phyloP scores from a whole-genome alignment of 1,140 invertebrate genomes.

The Drosophila pseudoobscura region DNA sequence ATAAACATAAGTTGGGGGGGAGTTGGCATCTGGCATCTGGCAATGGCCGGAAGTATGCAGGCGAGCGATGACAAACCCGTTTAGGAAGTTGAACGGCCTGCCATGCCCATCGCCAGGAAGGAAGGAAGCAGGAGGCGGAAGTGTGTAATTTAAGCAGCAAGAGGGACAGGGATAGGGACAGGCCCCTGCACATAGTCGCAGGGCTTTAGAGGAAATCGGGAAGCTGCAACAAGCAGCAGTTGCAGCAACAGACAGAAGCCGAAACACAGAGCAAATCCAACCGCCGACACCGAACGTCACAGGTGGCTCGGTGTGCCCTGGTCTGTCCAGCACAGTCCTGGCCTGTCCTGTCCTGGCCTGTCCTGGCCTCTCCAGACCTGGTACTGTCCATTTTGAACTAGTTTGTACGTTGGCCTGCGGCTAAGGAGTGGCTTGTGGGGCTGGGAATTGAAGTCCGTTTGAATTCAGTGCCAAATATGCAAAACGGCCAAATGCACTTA shows the following conservation, averaged over 20 bases:
- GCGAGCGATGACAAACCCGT: constrained; percentile 49
- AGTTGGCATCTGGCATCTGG: not conserved
- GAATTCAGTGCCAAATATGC: constrained; percentile 56
- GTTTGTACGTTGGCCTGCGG: not conserved
- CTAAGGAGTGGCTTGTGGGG: not conserved
- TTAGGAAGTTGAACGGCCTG: constrained; percentile 41
- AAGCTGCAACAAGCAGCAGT: constrained; percentile 65
- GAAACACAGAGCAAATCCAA: constrained; percentile 1
- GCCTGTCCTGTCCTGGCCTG: not conserved
- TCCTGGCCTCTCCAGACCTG: not conserved
- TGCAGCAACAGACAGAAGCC: constrained; percentile 5
- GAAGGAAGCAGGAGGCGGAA: constrained; percentile 46
- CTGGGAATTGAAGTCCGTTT: constrained; percentile 16
- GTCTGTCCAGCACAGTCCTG: too few relatives aligned
- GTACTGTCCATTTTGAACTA: constrained; percentile 2
- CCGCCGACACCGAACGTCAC: constrained; percentile 33
- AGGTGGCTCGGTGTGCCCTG: constrained; percentile 26
- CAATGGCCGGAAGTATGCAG: constrained; percentile 33
- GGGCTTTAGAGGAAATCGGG: not conserved
- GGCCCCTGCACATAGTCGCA: too few relatives aligned
- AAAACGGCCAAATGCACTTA: constrained; percentile 72
- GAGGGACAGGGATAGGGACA: constrained; percentile 8
- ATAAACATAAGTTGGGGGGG: constrained; percentile 19
- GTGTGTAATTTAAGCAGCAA: constrained; percentile 74
- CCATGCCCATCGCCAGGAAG: constrained; percentile 52